Conservation (phyloP, 2,797 vertebrate species). For the Synanceia verrucosa region DNA sequence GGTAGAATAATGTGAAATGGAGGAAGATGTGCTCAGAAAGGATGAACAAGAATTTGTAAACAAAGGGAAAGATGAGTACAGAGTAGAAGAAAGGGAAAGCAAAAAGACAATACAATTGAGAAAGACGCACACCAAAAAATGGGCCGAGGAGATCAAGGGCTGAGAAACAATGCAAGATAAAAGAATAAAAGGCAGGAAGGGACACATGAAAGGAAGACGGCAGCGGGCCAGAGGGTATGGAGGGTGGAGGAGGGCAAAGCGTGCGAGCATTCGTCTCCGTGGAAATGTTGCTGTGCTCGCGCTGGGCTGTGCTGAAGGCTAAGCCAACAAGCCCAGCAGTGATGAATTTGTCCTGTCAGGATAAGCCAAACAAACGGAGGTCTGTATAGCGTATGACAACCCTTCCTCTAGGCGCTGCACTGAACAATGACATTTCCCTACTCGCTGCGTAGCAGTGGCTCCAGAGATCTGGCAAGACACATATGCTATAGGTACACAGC, state of each 20-base stretch:
- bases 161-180: conserved; percentile 18
- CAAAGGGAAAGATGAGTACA: background rate
- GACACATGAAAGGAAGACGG: conserved; percentile 38
- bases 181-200: conserved; percentile 38
- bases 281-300: conserved; percentile 54
- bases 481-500: conserved; percentile 47
- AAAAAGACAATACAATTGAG: conserved; percentile 1
- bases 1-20: background rate
- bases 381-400: conserved; percentile 63
- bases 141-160: conserved; percentile 21
- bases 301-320: conserved; percentile 57
- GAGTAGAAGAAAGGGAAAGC: background rate
- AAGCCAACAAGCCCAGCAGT: conserved; percentile 62
- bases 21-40: background rate
- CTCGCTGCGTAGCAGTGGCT: conserved; percentile 34
- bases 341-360: conserved; percentile 72
- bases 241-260: background rate
- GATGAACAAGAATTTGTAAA: conserved; percentile 1
- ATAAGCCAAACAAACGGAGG: conserved; percentile 73
- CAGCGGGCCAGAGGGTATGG: conserved; percentile 45
- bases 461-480: conserved; percentile 47
- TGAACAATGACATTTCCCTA: conserved; percentile 63
- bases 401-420: conserved; percentile 45
- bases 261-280: conserved; percentile 30
- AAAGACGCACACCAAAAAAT: background rate